These are phyloP conservation scores for Phasia obesa DNA, from an alignment of 2,888 invertebrate genomes.

Conservation along the genomic window DNA sequence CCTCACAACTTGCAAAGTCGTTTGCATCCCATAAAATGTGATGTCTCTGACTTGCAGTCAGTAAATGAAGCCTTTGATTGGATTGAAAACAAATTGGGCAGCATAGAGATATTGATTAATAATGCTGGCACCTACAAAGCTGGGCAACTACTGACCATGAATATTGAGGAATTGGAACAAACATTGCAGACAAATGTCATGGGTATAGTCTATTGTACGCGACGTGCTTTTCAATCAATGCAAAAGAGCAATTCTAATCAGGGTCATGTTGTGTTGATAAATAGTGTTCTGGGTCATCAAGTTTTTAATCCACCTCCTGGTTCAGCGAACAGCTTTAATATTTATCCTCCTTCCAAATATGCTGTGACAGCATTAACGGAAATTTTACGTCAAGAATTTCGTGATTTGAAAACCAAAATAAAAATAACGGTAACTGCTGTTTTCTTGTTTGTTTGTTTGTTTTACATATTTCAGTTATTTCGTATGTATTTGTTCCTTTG, in stretches of 20 bases:
- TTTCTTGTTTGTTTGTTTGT: background rate
- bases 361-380: constrained; percentile 79
- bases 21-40: constrained; percentile 82
- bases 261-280: constrained; percentile 83
- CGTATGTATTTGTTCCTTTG: background rate
- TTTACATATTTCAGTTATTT: constrained; percentile 22
- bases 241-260: constrained; percentile 76
- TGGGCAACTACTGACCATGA: constrained; percentile 73
- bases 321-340: constrained; percentile 75
- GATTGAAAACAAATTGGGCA: constrained; percentile 83
- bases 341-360: constrained; percentile 79
- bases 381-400: constrained; percentile 79
- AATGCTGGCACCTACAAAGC: constrained; percentile 82
- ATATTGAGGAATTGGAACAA: constrained; percentile 73
- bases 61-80: constrained; percentile 84
- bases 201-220: constrained; percentile 83
- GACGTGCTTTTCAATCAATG: constrained; percentile 84
- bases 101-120: constrained; percentile 85
- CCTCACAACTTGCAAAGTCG: constrained; percentile 75
- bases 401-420: constrained; percentile 72
- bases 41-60: constrained; percentile 84
- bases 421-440: constrained; percentile 74
- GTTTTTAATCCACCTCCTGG: constrained; percentile 76
- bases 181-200: constrained; percentile 83
- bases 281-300: constrained; percentile 80